Evolutionary conservation across 2,888 invertebrate species (phyloP).

Genomic region (Hydroisotoma schaefferi): DNA sequence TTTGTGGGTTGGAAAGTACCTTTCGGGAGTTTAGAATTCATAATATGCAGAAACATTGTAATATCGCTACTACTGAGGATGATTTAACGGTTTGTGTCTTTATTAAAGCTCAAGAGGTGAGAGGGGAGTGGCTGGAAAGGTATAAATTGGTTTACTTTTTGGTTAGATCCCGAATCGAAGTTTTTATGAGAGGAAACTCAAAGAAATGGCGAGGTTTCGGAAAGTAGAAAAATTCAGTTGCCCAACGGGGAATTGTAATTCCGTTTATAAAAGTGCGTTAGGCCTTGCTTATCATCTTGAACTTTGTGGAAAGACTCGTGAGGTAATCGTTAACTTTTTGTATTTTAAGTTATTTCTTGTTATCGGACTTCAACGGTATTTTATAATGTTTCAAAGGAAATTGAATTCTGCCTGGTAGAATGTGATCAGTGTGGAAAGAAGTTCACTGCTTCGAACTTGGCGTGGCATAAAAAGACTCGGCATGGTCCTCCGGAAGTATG

Average conservation of each 20-base stretch:
- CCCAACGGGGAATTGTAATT: constrained; percentile 21
- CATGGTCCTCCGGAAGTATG: neutral
- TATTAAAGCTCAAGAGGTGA: neutral
- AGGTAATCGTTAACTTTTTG: constrained; percentile 17
- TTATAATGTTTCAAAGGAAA: constrained; percentile 31
- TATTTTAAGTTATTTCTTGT: too few relatives aligned
- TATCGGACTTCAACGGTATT: too few relatives aligned
- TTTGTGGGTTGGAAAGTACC: constrained; percentile 21
- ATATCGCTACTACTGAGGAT: constrained; percentile 32
- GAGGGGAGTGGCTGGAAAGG: neutral
- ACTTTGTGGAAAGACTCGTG: constrained; percentile 37
- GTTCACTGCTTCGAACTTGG: constrained; percentile 29
- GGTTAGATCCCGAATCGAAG: constrained; percentile 34
- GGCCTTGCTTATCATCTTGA: constrained; percentile 45
- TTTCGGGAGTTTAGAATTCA: constrained; percentile 41
- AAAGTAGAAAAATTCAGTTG: constrained; percentile 37
- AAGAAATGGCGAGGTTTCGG: constrained; percentile 33
- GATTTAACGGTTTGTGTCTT: constrained; percentile 5
- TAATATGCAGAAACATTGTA: constrained; percentile 42
- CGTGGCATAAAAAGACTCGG: constrained; percentile 33
- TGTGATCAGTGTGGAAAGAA: constrained; percentile 40
- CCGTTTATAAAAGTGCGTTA: constrained; percentile 38
- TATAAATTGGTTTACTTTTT: too few relatives aligned
- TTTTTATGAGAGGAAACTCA: constrained; percentile 33
- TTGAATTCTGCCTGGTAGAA: constrained; percentile 28